These are phyloP conservation scores for Lasioglossum zephyrum DNA, from an alignment of 2,888 invertebrate genomes.

Conservation along the genomic window DNA sequence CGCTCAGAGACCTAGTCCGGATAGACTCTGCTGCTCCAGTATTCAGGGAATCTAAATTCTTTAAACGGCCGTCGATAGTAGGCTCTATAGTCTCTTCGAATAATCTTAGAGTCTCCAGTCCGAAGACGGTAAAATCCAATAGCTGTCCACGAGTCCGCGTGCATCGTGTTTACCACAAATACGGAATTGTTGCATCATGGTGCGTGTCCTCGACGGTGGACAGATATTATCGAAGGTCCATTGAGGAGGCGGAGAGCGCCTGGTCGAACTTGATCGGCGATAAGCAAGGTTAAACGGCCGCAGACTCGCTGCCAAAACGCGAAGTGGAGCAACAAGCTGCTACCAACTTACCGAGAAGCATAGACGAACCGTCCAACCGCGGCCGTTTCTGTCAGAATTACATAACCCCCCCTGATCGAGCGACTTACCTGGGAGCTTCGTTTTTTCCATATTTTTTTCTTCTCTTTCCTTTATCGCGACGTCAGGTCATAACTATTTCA, in stretches of 20 bases:
- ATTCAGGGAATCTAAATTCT: constrained; percentile 6
- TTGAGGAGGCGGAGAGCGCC: constrained; percentile 9
- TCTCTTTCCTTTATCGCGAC: constrained; percentile 55
- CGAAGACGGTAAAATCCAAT: neutral
- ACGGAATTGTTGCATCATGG: constrained; percentile 2
- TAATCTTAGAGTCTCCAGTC: neutral
- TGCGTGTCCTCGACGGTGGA: neutral
- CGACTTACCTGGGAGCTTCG: constrained; percentile 58
- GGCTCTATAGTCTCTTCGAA: neutral
- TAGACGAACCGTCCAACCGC: neutral
- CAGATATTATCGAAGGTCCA: constrained; percentile 34
- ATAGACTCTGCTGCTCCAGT: neutral
- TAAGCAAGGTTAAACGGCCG: constrained; percentile 47
- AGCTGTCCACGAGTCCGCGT: too few species aligned
- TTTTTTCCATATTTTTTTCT: constrained; percentile 39
- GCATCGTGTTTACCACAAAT: neutral
- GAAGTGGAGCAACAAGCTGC: constrained; percentile 28
- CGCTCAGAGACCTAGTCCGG: neutral
- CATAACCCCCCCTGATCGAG: constrained; percentile 34
- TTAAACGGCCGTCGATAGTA: neutral
- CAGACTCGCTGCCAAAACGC: constrained; percentile 41
- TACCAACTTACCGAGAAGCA: constrained; percentile 11
- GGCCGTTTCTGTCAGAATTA: constrained; percentile 34
- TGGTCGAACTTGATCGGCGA: constrained; percentile 46
- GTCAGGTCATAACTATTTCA: constrained; percentile 74